phyloP scores from a whole-genome alignment of 2,888 invertebrate species.

The Sarcophaga carnaria region DNA sequence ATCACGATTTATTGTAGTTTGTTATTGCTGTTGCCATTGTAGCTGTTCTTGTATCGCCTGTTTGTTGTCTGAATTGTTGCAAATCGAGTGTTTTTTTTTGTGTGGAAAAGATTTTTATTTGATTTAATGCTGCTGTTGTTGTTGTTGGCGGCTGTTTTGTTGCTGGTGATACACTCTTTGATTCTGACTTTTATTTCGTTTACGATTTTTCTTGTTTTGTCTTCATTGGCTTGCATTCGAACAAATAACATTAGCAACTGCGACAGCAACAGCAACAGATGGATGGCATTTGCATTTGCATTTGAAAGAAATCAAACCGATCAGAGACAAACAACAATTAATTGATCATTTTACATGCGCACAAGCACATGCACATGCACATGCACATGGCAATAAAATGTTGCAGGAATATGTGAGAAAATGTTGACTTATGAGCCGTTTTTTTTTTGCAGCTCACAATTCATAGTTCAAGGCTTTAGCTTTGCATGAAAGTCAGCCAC shows the following conservation, averaged over 20 bases:
- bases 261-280: conserved; percentile 24
- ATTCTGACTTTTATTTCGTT: conserved; percentile 45
- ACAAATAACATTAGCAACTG: conserved; percentile 9
- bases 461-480: no score
- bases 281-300: conserved; percentile 33
- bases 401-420: no score
- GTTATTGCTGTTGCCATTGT: conserved; percentile 45
- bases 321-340: conserved; percentile 34
- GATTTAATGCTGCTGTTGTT: conserved; percentile 46
- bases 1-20: conserved; percentile 78
- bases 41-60: conserved; percentile 69
- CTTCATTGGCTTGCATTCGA: neutral
- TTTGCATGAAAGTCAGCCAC: no score
- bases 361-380: no score
- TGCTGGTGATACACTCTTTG: conserved; percentile 21
- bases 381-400: no score
- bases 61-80: conserved; percentile 59
- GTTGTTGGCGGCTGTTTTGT: neutral
- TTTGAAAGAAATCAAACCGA: conserved; percentile 20
- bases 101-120: conserved; percentile 46
- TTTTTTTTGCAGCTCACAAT: no score
- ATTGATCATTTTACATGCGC: neutral
- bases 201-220: neutral
- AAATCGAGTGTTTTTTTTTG: conserved; percentile 58
- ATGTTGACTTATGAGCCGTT: no score